Evolutionary conservation across 2,113 vertebrate genomes (phyloP).

Genomic region (Propithecus coquereli): DNA sequence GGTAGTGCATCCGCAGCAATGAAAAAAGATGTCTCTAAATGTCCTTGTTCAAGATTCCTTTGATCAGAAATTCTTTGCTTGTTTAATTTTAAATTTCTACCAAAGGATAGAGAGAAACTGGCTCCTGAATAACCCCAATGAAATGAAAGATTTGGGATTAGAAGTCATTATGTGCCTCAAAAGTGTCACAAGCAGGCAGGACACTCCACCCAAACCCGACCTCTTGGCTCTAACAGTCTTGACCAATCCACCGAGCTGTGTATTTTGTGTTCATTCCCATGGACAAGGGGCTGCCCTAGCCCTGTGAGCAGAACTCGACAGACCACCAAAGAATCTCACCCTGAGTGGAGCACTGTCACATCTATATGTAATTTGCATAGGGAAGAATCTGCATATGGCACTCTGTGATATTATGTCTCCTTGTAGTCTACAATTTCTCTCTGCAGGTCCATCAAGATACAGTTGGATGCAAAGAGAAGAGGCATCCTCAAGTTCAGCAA

Average conservation of each 20-base stretch:
- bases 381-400: accelerated
- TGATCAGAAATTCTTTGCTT: neutral
- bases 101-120: neutral
- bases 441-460: neutral
- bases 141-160: neutral
- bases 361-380: accelerated
- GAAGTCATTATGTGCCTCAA: neutral
- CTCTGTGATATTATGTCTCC: neutral
- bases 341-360: no score
- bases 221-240: neutral
- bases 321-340: accelerated
- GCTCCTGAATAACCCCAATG: neutral
- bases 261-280: accelerated
- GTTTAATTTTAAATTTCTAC: neutral
- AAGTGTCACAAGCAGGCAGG: accelerated
- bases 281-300: neutral
- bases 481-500: neutral
- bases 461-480: neutral
- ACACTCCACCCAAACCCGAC: accelerated
- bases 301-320: neutral
- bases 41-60: neutral
- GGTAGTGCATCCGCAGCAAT: accelerated
- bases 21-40: neutral
- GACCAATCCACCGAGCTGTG: accelerated
- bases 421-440: neutral